phyloP scores from a whole-genome alignment of 2,113 vertebrate species.

The Trichechus manatus region DNA sequence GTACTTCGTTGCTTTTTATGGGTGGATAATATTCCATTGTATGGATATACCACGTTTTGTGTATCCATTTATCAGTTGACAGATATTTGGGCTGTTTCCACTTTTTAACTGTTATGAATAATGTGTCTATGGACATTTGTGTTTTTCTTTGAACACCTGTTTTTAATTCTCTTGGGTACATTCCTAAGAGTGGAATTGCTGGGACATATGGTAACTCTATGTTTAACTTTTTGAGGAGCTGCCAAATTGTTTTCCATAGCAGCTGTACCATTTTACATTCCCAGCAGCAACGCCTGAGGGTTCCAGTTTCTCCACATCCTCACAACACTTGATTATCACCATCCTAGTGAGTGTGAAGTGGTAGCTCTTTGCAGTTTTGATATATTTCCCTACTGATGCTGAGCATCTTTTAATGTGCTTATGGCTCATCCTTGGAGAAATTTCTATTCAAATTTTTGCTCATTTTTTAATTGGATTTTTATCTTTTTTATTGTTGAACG shows the following conservation, averaged over 20 bases:
- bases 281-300: background rate
- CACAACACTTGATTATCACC: background rate
- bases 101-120: background rate
- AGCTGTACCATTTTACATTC: background rate
- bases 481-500: background rate
- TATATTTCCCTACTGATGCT: background rate
- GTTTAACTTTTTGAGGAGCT: background rate
- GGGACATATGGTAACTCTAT: background rate
- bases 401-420: background rate
- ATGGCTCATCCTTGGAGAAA: background rate
- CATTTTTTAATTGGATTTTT: conserved; percentile 4
- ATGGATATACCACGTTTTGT: background rate
- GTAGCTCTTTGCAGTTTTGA: background rate
- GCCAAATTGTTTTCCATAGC: background rate
- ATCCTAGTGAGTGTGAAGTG: background rate
- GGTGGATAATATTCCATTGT: background rate
- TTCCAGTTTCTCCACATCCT: background rate
- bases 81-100: background rate
- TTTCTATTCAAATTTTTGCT: background rate
- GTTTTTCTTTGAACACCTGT: background rate
- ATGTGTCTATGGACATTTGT: background rate
- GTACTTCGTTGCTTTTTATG: background rate
- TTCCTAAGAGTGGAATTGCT: background rate
- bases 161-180: background rate
- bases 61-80: background rate